Evolutionary conservation across 2,888 invertebrate species (phyloP).

Genomic region (Agrotis segetum): DNA sequence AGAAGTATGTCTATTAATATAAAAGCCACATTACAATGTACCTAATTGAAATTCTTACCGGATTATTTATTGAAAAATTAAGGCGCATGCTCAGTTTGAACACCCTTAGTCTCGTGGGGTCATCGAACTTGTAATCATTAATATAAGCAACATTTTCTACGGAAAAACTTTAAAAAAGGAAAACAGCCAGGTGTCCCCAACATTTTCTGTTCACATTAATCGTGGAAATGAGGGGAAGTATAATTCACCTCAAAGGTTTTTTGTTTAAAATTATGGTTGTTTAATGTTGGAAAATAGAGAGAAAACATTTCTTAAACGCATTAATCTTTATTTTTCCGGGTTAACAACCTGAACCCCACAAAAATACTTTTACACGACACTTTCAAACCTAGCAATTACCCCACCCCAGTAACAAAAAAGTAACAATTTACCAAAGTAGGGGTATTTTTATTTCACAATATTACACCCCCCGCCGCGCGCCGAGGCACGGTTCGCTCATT

Average conservation of each 20-base stretch:
- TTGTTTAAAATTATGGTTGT: no score
- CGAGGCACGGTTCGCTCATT: conserved; percentile 55
- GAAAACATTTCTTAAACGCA: neutral
- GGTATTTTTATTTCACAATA: conserved; percentile 47
- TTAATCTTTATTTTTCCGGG: neutral
- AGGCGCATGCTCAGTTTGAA: neutral
- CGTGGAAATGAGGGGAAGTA: neutral
- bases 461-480: conserved; percentile 32
- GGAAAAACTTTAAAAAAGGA: no score
- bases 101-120: no score
- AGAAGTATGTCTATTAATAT: neutral
- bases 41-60: neutral
- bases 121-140: neutral
- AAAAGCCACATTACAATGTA: neutral
- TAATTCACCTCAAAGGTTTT: neutral
- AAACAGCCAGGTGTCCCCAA: no score
- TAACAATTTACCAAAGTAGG: conserved; percentile 24
- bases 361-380: conserved; percentile 12
- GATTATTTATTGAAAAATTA: neutral
- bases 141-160: neutral
- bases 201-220: neutral
- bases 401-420: conserved; percentile 6
- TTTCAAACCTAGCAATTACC: conserved; percentile 24
- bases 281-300: neutral
- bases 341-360: neutral